phyloP scores from a whole-genome alignment of 2,797 vertebrate species.

The Argya squamiceps region DNA sequence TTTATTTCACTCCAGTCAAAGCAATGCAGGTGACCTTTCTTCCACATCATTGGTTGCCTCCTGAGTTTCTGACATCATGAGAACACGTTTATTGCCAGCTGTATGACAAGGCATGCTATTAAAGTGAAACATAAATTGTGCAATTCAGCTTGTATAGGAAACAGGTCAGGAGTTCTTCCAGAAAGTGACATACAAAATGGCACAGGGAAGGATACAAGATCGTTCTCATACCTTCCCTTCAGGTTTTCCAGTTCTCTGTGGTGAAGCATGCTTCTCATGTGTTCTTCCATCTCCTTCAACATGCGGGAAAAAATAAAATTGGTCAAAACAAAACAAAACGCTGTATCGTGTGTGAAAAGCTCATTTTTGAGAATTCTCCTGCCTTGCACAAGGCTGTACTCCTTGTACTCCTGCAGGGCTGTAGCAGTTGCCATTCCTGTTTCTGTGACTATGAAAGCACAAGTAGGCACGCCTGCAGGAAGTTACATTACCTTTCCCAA shows the following conservation, averaged over 20 bases:
- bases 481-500: not conserved
- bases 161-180: not conserved
- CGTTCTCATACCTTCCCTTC: constrained; percentile 89
- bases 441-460: not conserved
- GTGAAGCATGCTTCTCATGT: constrained; percentile 98
- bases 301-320: not conserved
- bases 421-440: not conserved
- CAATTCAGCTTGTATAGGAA: not conserved
- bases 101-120: not conserved
- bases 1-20: not conserved
- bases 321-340: not conserved
- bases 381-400: not conserved
- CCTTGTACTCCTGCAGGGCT: not conserved
- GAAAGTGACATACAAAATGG: not conserved
- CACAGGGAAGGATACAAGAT: not conserved
- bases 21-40: not conserved
- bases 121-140: not conserved
- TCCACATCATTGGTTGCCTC: not conserved
- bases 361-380: not conserved
- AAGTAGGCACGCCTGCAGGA: not conserved
- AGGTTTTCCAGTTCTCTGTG: constrained; percentile 97
- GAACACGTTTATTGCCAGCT: not conserved
- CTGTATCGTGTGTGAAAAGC: not conserved
- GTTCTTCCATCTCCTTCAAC: constrained; percentile 94
- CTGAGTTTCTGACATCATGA: not conserved